Evolutionary conservation across 2,888 invertebrate genomes (phyloP).

Genomic region (Eudemis profundana): DNA sequence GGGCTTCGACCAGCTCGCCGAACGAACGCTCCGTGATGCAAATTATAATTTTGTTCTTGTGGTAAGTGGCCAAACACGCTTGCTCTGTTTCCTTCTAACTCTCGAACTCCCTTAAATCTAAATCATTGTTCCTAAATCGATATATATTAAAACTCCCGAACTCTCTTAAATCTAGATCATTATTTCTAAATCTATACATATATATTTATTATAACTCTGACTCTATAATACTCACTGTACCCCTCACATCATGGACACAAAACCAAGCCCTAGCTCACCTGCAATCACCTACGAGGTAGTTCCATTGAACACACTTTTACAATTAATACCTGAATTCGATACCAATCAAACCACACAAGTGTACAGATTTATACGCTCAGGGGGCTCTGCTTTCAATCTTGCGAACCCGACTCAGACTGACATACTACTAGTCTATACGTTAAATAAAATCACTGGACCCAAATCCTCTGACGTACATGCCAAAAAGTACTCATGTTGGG

Average conservation of each 20-base stretch:
- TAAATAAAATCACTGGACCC: conserved; percentile 14
- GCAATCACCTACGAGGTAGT: background rate
- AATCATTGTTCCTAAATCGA: background rate
- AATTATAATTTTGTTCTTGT: conserved; percentile 4
- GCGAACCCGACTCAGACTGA: background rate
- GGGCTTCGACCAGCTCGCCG: conserved; percentile 17
- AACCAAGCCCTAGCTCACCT: background rate
- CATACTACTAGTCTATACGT: background rate
- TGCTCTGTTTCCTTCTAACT: conserved; percentile 1
- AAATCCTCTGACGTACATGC: conserved; percentile 6
- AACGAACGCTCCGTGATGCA: conserved; percentile 25
- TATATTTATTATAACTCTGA: too few relatives aligned
- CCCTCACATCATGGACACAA: too few relatives aligned
- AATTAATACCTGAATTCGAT: conserved; percentile 19
- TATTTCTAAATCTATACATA: background rate
- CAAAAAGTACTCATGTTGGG: conserved; percentile 5
- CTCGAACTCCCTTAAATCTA: background rate
- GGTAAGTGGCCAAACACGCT: conserved; percentile 24
- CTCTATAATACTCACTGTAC: too few relatives aligned
- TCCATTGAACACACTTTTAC: background rate
- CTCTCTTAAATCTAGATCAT: background rate
- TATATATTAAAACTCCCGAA: too few relatives aligned
- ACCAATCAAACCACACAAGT: conserved; percentile 6
- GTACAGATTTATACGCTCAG: conserved; percentile 26
- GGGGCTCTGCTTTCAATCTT: conserved; percentile 15